phyloP scores from a whole-genome alignment of 2,888 invertebrate genomes.

The Melanophora roralis region DNA sequence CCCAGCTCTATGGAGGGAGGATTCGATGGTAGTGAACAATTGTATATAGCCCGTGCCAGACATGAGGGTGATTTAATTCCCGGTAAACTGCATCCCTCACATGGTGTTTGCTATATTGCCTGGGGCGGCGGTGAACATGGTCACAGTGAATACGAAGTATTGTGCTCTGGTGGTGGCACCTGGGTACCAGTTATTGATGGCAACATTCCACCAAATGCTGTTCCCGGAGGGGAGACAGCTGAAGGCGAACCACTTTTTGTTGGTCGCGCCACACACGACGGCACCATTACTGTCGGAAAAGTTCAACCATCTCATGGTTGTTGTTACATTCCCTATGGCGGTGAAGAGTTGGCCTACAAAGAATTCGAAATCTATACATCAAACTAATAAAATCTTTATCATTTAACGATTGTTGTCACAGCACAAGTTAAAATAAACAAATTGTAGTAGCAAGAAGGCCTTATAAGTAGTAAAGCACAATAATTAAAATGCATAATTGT shows the following conservation, averaged over 20 bases:
- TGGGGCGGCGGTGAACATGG: conserved; percentile 87
- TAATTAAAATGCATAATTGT: background rate
- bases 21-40: conserved; percentile 79
- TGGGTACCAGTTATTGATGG: conserved; percentile 83
- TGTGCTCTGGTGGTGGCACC: conserved; percentile 80
- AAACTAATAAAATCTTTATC: conserved; percentile 64
- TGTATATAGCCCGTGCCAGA: conserved; percentile 83
- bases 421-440: background rate
- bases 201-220: conserved; percentile 85
- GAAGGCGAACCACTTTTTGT: conserved; percentile 88
- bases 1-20: conserved; percentile 84
- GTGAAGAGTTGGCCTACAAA: conserved; percentile 87
- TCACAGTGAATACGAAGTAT: conserved; percentile 84
- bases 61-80: conserved; percentile 87
- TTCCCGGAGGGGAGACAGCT: conserved; percentile 85
- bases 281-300: conserved; percentile 87
- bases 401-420: background rate
- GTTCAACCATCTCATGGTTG: conserved; percentile 89
- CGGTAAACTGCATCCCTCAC: conserved; percentile 84
- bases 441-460: background rate
- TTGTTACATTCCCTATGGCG: conserved; percentile 90
- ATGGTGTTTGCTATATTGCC: conserved; percentile 83
- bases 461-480: conserved; percentile 8
- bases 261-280: conserved; percentile 87
- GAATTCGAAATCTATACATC: conserved; percentile 86